These are phyloP conservation scores for Aspiorhynchus laticeps DNA, from an alignment of 2,113 vertebrate genomes.

Conservation along the genomic window DNA sequence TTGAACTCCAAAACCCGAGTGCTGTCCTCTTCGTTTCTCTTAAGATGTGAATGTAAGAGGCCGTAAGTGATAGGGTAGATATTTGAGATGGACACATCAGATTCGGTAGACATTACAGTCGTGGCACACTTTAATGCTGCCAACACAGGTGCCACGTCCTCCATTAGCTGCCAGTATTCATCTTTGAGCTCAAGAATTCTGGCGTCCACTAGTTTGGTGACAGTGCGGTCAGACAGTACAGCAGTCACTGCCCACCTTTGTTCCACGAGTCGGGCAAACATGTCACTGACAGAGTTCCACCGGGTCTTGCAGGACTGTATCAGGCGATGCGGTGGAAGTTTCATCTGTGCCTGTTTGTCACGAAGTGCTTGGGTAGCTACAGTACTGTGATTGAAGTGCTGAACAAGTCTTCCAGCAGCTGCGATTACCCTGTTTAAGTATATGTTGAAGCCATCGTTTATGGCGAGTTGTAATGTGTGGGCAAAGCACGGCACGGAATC, in stretches of 20 bases:
- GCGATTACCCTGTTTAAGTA: constrained; percentile 36
- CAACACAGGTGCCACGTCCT: no score
- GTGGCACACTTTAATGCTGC: constrained; percentile 67
- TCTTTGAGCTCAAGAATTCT: background rate
- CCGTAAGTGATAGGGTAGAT: constrained; percentile 71
- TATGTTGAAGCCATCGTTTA: no score
- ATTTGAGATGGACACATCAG: constrained; percentile 63
- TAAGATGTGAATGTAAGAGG: constrained; percentile 67
- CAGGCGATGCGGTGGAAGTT: background rate
- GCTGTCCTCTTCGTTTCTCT: constrained; percentile 21
- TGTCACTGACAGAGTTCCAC: background rate
- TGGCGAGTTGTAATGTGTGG: no score
- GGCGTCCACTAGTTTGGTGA: background rate
- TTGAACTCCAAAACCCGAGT: background rate
- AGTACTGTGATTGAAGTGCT: no score
- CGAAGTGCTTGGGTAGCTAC: constrained; percentile 27
- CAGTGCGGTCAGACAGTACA: background rate
- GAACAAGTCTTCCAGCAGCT: constrained; percentile 65
- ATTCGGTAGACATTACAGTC: constrained; percentile 53
- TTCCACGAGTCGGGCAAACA: background rate
- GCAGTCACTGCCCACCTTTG: no score
- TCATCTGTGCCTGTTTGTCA: background rate
- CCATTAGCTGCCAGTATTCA: background rate
- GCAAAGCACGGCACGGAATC: background rate
- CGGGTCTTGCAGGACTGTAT: background rate